Percentiles rank a stretch among this genome's conserved stretches.
phyloP scores from a whole-genome alignment of 2,888 invertebrate species.

The Oasisia sp. region DNA sequence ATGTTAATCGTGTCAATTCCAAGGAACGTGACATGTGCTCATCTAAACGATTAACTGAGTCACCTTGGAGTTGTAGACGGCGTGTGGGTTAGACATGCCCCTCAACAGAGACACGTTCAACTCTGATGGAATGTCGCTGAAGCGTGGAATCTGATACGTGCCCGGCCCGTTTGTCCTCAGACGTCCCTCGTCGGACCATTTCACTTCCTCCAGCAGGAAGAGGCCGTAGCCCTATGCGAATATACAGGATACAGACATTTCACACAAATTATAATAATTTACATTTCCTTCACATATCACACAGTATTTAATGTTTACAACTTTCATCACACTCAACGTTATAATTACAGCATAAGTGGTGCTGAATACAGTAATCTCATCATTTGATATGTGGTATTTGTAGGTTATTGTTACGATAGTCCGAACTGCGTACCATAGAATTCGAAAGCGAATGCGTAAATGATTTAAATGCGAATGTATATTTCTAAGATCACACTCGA shows the following conservation, averaged over 20 bases:
- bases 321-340: no score
- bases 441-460: no score
- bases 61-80: not conserved
- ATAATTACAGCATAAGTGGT: no score
- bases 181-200: not conserved
- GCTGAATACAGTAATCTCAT: no score
- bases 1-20: not conserved
- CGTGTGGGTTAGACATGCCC: not conserved
- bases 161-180: not conserved
- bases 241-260: not conserved
- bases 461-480: no score
- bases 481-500: no score
- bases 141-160: not conserved
- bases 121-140: not conserved
- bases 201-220: not conserved
- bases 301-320: not conserved
- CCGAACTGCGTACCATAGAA: no score
- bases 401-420: no score
- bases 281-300: not conserved
- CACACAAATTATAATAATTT: not conserved
- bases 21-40: not conserved
- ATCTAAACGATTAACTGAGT: not conserved
- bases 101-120: not conserved
- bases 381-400: no score
- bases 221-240: not conserved